Percentiles rank a stretch among this genome's conserved stretches.
Evolutionary conservation across 2,113 vertebrate genomes (phyloP).

Genomic region (Hippoglossus stenolepis): DNA sequence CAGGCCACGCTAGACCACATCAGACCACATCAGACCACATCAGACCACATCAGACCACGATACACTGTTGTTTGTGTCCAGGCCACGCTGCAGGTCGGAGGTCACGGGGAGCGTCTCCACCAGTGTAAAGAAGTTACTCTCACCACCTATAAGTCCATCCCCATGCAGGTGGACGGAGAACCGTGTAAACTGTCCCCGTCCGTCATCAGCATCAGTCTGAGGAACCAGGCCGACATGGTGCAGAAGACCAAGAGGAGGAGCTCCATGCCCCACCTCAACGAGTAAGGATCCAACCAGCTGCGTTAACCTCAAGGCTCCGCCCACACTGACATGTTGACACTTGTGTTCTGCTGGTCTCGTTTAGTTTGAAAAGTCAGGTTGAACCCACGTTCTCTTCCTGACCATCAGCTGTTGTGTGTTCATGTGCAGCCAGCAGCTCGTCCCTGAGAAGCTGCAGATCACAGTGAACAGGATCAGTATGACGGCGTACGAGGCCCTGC

Average conservation of each 20-base stretch:
- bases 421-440: conserved; percentile 87
- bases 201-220: conserved; percentile 88
- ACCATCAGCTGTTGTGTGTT: not conserved
- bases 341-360: no score
- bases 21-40: not conserved
- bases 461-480: conserved; percentile 94
- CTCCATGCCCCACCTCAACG: conserved; percentile 91
- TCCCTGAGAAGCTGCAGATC: conserved; percentile 90
- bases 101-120: conserved; percentile 92
- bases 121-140: conserved; percentile 93
- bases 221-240: conserved; percentile 96
- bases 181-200: conserved; percentile 93
- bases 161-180: conserved; percentile 97
- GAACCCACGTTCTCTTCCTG: no score
- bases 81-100: conserved; percentile 96
- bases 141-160: conserved; percentile 93
- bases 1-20: not conserved
- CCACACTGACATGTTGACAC: no score
- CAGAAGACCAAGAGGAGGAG: conserved; percentile 96
- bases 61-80: conserved; percentile 57
- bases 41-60: not conserved
- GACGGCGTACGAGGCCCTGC: conserved; percentile 93
- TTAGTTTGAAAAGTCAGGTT: no score
- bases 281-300: conserved; percentile 78
- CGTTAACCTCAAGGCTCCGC: not conserved